phyloP scores from a whole-genome alignment of 2,113 vertebrate genomes.

The Noctilio leporinus region DNA sequence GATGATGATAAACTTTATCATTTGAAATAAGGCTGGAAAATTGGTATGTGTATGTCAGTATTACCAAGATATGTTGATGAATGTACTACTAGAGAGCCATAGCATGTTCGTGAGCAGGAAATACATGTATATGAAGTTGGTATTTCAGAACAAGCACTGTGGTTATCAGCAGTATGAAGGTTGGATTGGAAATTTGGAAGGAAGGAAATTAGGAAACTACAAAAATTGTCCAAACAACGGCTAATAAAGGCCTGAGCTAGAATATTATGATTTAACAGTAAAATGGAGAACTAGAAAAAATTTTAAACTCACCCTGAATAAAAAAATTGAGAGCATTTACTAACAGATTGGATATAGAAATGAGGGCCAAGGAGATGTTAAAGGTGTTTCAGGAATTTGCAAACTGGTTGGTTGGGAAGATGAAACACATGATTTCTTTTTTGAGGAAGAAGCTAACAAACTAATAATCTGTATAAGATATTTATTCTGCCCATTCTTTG shows the following conservation, averaged over 20 bases:
- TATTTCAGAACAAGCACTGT: background rate
- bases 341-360: background rate
- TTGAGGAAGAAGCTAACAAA: background rate
- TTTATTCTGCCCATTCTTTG: background rate
- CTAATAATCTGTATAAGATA: background rate
- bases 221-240: background rate
- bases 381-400: background rate
- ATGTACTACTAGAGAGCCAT: background rate
- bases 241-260: background rate
- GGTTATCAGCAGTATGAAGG: background rate
- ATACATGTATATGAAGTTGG: background rate
- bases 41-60: background rate
- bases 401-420: background rate
- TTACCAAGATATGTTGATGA: background rate
- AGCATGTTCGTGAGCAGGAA: background rate
- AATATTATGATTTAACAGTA: background rate
- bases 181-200: background rate
- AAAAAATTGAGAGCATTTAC: background rate
- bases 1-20: background rate
- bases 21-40: background rate
- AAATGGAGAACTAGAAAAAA: background rate
- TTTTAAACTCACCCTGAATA: background rate
- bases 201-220: background rate
- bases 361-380: background rate
- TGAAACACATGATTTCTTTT: background rate